Percentiles rank a stretch among this genome's conserved stretches.
phyloP scores from a whole-genome alignment of 2,113 vertebrate genomes.

The Okapia johnstoni region DNA sequence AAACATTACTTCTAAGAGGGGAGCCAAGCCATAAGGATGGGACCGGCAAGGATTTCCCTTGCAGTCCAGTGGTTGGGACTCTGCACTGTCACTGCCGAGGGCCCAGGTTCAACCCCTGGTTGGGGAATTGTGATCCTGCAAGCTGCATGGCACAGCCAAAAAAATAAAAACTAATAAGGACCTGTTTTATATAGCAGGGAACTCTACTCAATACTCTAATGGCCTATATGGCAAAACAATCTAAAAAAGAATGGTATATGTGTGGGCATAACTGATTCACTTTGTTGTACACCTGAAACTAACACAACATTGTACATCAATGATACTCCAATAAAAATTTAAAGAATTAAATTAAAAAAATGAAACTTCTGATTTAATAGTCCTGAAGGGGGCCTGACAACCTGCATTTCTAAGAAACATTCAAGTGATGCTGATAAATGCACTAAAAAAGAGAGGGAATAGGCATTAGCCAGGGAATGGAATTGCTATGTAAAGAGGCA shows the following conservation, averaged over 20 bases:
- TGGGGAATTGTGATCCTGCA: not conserved
- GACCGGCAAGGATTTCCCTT: not conserved
- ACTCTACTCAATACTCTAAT: not conserved
- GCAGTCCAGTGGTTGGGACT: not conserved
- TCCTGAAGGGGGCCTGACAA: not conserved
- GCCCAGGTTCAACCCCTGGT: not conserved
- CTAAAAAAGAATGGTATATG: not conserved
- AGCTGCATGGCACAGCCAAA: not conserved
- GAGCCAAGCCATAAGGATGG: not conserved
- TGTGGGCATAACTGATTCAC: not conserved
- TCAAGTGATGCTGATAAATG: not conserved
- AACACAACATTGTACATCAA: not conserved
- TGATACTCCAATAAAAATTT: not conserved
- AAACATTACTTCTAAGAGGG: not conserved
- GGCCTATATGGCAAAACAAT: not conserved
- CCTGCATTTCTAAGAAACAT: not conserved
- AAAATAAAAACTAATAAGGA: not conserved
- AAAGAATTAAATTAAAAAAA: not conserved
- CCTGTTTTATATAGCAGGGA: not conserved
- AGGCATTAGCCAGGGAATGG: not conserved
- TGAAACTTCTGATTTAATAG: not conserved
- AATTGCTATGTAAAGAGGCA: not conserved
- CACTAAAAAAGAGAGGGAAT: not conserved
- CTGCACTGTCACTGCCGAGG: not conserved
- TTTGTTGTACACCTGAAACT: not conserved